Percentiles rank a stretch among this genome's conserved stretches.
phyloP scores from a whole-genome alignment of 2,113 vertebrate species.

The Ceyx melanurus region DNA sequence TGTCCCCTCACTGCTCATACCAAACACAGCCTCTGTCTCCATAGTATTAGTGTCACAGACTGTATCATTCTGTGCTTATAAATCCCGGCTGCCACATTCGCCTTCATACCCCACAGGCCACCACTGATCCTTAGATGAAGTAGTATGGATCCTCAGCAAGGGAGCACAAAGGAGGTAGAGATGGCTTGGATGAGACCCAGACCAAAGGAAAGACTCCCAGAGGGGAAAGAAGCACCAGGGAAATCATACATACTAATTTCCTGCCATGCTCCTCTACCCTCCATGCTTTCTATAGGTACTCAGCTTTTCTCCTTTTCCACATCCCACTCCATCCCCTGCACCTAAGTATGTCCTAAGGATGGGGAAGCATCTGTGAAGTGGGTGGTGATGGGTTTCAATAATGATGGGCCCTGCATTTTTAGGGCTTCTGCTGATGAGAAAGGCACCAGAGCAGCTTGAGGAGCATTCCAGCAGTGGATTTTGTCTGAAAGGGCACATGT shows the following conservation, averaged over 20 bases:
- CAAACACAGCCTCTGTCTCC: neutral
- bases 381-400: neutral
- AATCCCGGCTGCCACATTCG: neutral
- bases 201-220: neutral
- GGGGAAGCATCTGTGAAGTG: neutral
- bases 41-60: neutral
- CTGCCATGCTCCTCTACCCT: neutral
- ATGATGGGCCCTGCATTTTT: fast-evolving
- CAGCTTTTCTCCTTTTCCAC: neutral
- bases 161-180: neutral
- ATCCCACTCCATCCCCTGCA: neutral
- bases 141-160: neutral
- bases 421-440: neutral
- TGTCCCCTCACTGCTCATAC: neutral
- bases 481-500: neutral
- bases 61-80: neutral
- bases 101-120: neutral
- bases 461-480: neutral
- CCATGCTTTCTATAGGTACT: neutral
- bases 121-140: neutral
- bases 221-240: neutral
- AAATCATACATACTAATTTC: neutral
- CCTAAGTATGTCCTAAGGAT: neutral
- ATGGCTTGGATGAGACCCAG: fast-evolving
- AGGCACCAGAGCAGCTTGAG: neutral